Evolutionary conservation across 1,140 invertebrate genomes (phyloP).

Genomic region (Procambarus virginalis): DNA sequence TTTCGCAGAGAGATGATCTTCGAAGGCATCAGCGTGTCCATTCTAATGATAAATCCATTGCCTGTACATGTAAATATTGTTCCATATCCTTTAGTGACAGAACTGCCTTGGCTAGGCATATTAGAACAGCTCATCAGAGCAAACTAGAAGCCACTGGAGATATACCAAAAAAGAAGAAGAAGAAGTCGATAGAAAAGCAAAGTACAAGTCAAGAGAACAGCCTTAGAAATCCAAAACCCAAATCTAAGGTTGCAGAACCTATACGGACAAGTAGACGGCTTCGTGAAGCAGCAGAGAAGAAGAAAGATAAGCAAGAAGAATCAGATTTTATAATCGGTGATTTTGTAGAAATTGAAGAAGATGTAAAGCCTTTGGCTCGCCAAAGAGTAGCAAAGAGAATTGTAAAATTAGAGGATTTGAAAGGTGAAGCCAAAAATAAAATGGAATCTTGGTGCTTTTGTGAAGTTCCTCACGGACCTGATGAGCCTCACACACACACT

Average conservation of each 20-base stretch:
- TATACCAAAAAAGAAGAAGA: conserved; percentile 46
- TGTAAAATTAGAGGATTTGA: conserved; percentile 22
- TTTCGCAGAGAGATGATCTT: conserved; percentile 63
- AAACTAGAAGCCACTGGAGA: conserved; percentile 27
- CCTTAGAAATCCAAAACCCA: neutral
- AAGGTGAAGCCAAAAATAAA: conserved; percentile 37
- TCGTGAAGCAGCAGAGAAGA: conserved; percentile 59
- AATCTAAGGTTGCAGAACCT: conserved; percentile 37
- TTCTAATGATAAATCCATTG: conserved; percentile 36
- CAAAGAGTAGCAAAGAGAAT: conserved; percentile 29
- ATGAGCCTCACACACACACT: conserved; percentile 65
- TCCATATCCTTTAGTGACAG: conserved; percentile 12
- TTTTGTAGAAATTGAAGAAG: conserved; percentile 58
- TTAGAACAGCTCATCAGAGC: conserved; percentile 38
- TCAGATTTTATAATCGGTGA: conserved; percentile 69
- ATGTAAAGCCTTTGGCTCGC: conserved; percentile 16
- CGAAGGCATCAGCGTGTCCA: conserved; percentile 62
- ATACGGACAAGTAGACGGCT: conserved; percentile 59
- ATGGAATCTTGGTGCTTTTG: conserved; percentile 70
- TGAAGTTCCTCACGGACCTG: conserved; percentile 68
- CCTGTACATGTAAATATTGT: conserved; percentile 26
- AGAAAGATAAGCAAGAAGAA: conserved; percentile 58
- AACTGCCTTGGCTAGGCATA: conserved; percentile 36
- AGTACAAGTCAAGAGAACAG: conserved; percentile 2
- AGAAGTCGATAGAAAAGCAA: conserved; percentile 14